Evolutionary conservation across 2,113 vertebrate species (phyloP).

Genomic region (Dipodomys spectabilis): DNA sequence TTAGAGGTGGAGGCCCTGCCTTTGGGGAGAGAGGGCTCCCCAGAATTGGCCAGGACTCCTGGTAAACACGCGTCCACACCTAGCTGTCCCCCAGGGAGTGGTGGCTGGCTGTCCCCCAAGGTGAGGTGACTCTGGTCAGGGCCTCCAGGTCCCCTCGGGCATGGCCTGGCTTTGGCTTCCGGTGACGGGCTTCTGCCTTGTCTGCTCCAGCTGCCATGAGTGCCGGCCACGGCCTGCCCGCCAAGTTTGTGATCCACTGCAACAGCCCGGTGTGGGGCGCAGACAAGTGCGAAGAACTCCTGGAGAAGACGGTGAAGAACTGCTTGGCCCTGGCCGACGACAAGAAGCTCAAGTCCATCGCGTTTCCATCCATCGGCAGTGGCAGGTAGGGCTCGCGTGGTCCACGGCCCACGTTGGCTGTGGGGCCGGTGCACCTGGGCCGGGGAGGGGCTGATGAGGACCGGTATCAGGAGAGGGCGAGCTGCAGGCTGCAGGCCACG

Average conservation of each 20-base stretch:
- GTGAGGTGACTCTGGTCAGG: rapidly evolving
- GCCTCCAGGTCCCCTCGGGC: not conserved
- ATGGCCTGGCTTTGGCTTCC: not conserved
- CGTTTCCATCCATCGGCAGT: slow-evolving; percentile 98
- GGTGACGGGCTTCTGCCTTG: not conserved
- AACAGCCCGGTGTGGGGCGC: slow-evolving; percentile 97
- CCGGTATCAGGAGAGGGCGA: too few species aligned
- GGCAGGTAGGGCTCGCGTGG: slow-evolving; percentile 90
- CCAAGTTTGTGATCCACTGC: slow-evolving; percentile 99
- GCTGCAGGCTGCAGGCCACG: too few species aligned
- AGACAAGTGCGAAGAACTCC: slow-evolving; percentile 96
- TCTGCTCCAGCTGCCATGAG: slow-evolving; percentile 91
- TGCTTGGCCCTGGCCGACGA: slow-evolving; percentile 98
- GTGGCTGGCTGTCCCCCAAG: not conserved
- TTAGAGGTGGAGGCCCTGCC: not conserved
- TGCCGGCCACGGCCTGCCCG: slow-evolving; percentile 93
- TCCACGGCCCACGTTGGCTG: too few species aligned
- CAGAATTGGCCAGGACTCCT: not conserved
- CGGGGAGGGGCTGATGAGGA: too few species aligned
- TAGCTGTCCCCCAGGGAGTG: not conserved
- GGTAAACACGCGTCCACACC: too few species aligned
- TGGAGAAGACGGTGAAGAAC: slow-evolving; percentile 99
- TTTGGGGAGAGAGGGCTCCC: not conserved
- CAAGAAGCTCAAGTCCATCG: slow-evolving; percentile 98
- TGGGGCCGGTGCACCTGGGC: too few species aligned